A percentile compares a stretch with the other conserved stretches of the same genome.
phyloP scores from a whole-genome alignment of 2,113 vertebrate species.

The Brachyhypopomus occidentalis region DNA sequence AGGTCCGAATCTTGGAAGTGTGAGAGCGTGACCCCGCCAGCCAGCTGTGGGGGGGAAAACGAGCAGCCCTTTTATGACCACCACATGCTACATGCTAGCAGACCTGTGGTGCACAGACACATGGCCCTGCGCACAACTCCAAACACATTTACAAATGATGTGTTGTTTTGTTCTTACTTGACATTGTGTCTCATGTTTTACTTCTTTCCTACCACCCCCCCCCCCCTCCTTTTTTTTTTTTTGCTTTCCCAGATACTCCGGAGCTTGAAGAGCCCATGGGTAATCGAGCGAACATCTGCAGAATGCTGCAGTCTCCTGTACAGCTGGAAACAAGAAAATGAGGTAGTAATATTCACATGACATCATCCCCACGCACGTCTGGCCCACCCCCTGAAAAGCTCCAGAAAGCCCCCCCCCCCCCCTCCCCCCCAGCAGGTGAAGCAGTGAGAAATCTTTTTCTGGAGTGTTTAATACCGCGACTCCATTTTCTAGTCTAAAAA shows the following conservation, averaged over 20 bases:
- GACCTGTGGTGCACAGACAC: background rate
- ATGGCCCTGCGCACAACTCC: background rate
- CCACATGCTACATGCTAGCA: background rate
- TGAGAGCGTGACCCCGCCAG: conserved; percentile 8
- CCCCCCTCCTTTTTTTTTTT: no score
- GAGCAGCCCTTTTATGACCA: background rate
- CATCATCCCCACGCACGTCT: background rate
- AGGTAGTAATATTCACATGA: background rate
- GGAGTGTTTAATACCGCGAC: background rate
- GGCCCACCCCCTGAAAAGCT: background rate
- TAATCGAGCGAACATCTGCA: background rate
- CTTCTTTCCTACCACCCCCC: no score
- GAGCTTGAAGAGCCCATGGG: background rate
- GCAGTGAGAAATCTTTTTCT: background rate
- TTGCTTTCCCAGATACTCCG: background rate
- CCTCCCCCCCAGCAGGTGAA: background rate
- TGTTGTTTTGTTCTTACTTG: background rate
- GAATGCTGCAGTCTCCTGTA: background rate
- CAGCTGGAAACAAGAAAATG: conserved; percentile 15
- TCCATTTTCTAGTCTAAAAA: background rate
- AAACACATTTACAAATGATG: background rate
- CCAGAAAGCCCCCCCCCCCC: background rate
- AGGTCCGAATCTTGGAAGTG: conserved; percentile 20
- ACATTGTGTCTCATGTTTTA: background rate
- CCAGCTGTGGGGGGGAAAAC: conserved; percentile 10